Conservation (phyloP, 2,888 invertebrate species). For the Heteromurus nitidus region DNA sequence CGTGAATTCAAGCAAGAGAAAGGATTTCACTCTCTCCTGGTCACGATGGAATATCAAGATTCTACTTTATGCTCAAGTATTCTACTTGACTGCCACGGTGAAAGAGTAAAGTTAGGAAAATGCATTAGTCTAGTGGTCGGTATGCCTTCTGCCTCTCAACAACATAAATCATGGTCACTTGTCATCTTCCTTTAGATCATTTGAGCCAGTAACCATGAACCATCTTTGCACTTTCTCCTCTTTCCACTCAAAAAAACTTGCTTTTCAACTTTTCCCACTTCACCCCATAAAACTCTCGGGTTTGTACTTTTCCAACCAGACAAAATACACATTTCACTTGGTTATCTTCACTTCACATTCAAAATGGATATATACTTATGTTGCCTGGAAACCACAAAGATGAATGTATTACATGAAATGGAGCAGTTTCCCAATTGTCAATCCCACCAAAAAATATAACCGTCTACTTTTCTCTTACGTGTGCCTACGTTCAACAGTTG, state of each 20-base stretch:
- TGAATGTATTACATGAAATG: no score
- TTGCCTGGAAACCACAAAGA: no score
- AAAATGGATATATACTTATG: no score
- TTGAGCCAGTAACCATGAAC: slow-evolving; percentile 22
- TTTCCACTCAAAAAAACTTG: slow-evolving; percentile 1
- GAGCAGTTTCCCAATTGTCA: no score
- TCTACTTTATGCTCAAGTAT: background rate
- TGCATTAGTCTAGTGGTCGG: slow-evolving; percentile 14
- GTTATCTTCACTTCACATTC: no score
- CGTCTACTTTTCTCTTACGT: no score
- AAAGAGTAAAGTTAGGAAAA: no score
- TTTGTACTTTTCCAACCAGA: no score
- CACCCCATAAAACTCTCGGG: slow-evolving; percentile 29
- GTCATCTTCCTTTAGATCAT: slow-evolving; percentile 63
- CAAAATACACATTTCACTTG: no score
- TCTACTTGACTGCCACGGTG: background rate
- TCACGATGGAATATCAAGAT: background rate
- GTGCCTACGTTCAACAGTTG: no score
- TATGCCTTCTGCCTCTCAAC: slow-evolving; percentile 61
- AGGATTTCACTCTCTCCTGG: slow-evolving; percentile 22
- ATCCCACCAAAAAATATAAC: no score
- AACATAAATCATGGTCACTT: slow-evolving; percentile 65
- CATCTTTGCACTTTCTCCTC: background rate
- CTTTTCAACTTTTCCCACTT: slow-evolving; percentile 12
- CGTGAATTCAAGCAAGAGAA: slow-evolving; percentile 3